These are phyloP conservation scores for Apodemia zela DNA, from an alignment of 2,888 invertebrate species.

Conservation along the genomic window DNA sequence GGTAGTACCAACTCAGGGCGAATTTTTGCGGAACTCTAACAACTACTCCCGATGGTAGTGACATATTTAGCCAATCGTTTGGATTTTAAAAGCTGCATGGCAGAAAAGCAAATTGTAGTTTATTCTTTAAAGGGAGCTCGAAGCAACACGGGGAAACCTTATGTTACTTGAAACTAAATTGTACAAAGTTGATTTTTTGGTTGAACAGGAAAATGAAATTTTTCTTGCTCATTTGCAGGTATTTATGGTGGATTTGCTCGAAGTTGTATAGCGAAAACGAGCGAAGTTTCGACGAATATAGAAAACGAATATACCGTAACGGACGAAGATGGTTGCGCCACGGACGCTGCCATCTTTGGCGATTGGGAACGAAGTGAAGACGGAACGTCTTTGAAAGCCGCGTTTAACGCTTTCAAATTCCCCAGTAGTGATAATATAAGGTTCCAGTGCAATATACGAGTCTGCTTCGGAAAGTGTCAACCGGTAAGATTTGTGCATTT, in stretches of 20 bases:
- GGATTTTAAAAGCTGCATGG: no score
- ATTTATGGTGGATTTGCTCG: constrained; percentile 97
- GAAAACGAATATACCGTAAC: constrained; percentile 96
- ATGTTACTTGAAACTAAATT: no score
- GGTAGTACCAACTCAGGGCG: no score
- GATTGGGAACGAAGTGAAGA: constrained; percentile 95
- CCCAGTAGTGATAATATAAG: constrained; percentile 95
- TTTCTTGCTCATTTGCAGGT: constrained; percentile 59
- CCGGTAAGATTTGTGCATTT: constrained; percentile 82
- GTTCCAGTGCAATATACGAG: constrained; percentile 97
- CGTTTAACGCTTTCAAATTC: constrained; percentile 97
- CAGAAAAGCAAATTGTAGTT: no score
- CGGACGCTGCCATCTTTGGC: constrained; percentile 94
- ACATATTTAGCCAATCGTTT: no score
- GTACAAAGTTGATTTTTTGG: no score
- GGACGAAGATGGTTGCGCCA: constrained; percentile 96
- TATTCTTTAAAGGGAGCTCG: no score
- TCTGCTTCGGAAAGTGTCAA: constrained; percentile 97
- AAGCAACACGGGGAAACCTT: not conserved
- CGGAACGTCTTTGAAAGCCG: constrained; percentile 90
- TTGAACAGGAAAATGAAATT: no score
- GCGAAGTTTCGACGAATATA: constrained; percentile 86
- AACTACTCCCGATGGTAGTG: no score
- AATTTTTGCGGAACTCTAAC: no score
- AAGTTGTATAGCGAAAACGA: constrained; percentile 95